Base-by-base conservation (phyloP, 64 coral and sea anemone genomes). In the Exaiptasia diaphana region DNA sequence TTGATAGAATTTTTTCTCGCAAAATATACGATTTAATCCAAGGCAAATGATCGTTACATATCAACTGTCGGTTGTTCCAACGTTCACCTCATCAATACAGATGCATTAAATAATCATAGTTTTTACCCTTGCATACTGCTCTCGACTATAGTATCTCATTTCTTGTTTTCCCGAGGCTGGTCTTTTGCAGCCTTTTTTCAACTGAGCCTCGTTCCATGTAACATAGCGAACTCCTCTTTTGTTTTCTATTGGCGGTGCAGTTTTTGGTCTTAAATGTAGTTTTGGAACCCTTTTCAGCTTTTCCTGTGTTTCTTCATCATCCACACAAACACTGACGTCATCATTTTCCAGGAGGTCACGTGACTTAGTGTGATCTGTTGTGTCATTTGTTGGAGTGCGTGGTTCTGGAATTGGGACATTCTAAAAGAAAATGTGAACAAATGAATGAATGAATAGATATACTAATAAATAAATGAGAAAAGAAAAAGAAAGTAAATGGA, bases 201-300 rank as follows among this genome's bases (percentile, higher is more conserved):
- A 36, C 12, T 84, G 73, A 12, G 52, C 85, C 36, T 95, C 86
- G 80, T 95, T 95, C 91, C 91, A 95, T 50, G 91, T 95, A 42
- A 95, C 91, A 80, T 95, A 95, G 38, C 91, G 73, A 4, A 80
- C 86, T 34, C 91, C 91, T 36, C 53, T 83, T 37, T 62, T 58
- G 10, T 45, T 48, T 70, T 93, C 91, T 27, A 95, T 42, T 13
- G 91, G 44, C 20, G 91, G 86, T 26, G 95, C 90, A 55, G 93
- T 91, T 36, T 71, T 87, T 1, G 93, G 93, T 39, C 93, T 75
- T 34, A 97, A 42, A 48, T 88, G 79, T 24, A 97, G 77, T 53
- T 88, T 97, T 3, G 93, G 93, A 82, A 91, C 55, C 43, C 87
- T 34, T 41, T 76, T 90, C 5, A 83, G 35, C 60, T 88, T 82